Percentiles rank a stretch among this genome's conserved stretches.
Conservation (phyloP, 92 coral and sea anemone genomes). For the Actinostola sp. region DNA sequence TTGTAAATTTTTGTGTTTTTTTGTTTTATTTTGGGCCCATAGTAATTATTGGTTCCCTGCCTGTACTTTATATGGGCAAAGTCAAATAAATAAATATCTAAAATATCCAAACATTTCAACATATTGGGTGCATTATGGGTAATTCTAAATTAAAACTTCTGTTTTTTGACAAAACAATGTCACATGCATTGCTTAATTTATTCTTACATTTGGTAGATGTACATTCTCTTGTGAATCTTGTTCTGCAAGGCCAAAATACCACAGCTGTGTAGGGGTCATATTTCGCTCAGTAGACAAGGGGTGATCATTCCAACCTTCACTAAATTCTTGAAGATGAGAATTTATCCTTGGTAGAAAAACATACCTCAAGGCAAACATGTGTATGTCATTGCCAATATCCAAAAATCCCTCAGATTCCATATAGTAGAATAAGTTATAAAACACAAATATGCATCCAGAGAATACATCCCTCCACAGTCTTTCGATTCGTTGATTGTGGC, state of each 20-base stretch:
- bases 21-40: no score
- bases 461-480: conserved; percentile 59
- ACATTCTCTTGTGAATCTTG: no score
- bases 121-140: no score
- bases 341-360: conserved; percentile 53
- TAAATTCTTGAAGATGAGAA: conserved; percentile 43
- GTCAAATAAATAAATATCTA: no score
- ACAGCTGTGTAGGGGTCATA: conserved; percentile 73
- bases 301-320: conserved; percentile 69
- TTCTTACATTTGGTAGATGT: no score
- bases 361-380: conserved; percentile 61
- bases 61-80: no score
- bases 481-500: conserved; percentile 58
- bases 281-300: conserved; percentile 66
- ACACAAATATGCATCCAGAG: conserved; percentile 51
- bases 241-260: conserved; percentile 77
- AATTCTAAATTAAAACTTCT: no score
- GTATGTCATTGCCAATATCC: conserved; percentile 56
- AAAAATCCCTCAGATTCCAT: conserved; percentile 57
- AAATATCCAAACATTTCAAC: no score
- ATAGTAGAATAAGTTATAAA: conserved; percentile 45
- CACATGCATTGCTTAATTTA: no score
- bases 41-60: no score
- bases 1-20: no score
- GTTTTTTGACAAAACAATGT: no score